Evolutionary conservation across 2,888 invertebrate species (phyloP), one percentile per base, ranked within the genome.

Genomic region (Platycnemis pennipes): DNA sequence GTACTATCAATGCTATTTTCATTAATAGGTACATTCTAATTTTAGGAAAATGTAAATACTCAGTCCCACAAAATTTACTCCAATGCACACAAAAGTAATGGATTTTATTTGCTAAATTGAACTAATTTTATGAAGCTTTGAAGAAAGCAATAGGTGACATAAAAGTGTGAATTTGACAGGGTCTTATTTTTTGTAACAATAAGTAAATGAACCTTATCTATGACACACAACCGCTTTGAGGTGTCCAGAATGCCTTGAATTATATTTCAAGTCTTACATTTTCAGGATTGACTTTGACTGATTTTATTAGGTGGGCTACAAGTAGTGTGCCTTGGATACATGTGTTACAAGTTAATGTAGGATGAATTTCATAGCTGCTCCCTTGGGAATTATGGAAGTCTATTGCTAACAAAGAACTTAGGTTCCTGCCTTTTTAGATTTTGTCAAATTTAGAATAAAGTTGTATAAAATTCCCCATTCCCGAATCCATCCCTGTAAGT

Each of bases 301-400:
- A 91, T 91, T 63, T 44, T n/a, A 22, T 63, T 91, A 63, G 91
- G n/a, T 44, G 91, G 91, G 91, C 91, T 91, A 63, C 91, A 53
- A 44, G 63, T 91, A 91, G 91, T 91, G 91, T 91, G 91, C 91
- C 91, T 91, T 91, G 63, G 63, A 91, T 44, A 16, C 63, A 91
- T 91, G 56, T 63, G 63, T 89, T 89, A 22, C 89, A 89, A 37
- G 49, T 44, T 44, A 44, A 56, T 44, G 63, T 91, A 91, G 91
- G 7, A 42, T 63, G 22, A 44, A 63, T 91, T 91, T n/a, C 5
- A 42, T 91, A 63, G 63, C 44, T 91, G 91, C 91, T 91, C 45
- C 49, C 63, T 44, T 91, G 91, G 91, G 63, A 91, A 42, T 56
- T 22, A 45, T 44, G 56, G 37, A 91, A 63, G 63, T 63, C 69